A percentile compares a stretch with the other conserved stretches of the same genome.
These are phyloP conservation scores for Eulacestoma nigropectus DNA, from an alignment of 2,113 vertebrate species.

Conservation along the genomic window DNA sequence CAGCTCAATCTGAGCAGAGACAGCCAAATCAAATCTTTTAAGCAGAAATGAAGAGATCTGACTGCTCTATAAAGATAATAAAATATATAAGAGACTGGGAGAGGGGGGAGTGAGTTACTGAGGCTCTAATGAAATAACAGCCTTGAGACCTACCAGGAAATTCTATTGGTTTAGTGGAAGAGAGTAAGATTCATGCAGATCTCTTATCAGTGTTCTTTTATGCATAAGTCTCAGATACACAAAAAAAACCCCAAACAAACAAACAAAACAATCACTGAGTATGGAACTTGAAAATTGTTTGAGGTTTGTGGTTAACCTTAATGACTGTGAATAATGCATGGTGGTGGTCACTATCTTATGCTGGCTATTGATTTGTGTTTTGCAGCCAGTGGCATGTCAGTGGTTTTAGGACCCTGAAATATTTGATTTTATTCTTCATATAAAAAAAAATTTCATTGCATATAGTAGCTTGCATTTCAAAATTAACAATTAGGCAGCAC, in stretches of 20 bases:
- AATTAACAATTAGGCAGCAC: neutral
- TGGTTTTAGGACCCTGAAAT: neutral
- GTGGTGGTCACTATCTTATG: neutral
- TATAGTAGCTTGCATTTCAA: neutral
- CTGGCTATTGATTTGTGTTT: neutral
- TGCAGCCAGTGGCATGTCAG: neutral
- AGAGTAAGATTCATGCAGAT: neutral
- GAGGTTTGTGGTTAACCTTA: neutral
- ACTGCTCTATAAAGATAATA: neutral
- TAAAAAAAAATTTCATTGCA: accelerated
- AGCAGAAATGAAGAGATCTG: neutral
- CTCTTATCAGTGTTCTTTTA: neutral
- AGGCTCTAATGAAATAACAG: neutral
- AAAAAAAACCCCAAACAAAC: neutral
- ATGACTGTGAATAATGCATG: neutral
- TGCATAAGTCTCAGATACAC: neutral
- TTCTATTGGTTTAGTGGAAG: neutral
- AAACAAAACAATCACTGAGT: neutral
- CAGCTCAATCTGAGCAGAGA: neutral
- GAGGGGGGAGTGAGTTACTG: neutral
- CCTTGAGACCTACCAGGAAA: neutral
- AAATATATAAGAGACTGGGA: neutral
- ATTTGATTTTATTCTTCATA: neutral
- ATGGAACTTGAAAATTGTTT: neutral
- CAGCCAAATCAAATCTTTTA: neutral